phyloP scores from a whole-genome alignment of 2,888 invertebrate genomes.

The Parelbella ahira region DNA sequence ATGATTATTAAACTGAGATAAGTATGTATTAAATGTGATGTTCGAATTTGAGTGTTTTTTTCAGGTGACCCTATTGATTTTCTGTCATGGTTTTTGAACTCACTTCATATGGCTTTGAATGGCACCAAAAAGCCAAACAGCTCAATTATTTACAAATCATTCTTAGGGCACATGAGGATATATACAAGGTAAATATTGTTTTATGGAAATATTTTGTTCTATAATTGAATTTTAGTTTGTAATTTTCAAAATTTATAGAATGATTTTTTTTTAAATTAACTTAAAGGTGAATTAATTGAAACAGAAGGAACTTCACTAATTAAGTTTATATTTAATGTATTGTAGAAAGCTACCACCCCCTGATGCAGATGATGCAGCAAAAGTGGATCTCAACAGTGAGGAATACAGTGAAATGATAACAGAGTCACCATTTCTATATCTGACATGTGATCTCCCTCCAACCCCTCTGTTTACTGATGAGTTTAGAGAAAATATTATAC shows the following conservation, averaged over 20 bases:
- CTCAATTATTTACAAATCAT: constrained; percentile 96
- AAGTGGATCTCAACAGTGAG: constrained; percentile 88
- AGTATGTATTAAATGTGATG: no score
- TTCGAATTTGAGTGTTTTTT: no score
- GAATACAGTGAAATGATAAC: constrained; percentile 94
- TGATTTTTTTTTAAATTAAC: no score
- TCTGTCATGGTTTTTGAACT: constrained; percentile 98
- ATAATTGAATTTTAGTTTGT: no score
- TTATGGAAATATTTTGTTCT: no score
- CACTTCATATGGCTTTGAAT: constrained; percentile 95
- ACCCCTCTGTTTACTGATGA: constrained; percentile 99
- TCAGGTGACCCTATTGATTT: constrained; percentile 98
- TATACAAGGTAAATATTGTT: constrained; percentile 83
- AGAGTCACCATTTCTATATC: constrained; percentile 96
- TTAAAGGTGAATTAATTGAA: no score
- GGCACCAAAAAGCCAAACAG: constrained; percentile 93
- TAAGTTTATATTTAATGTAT: no score
- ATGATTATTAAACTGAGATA: no score
- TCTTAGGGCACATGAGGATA: constrained; percentile 94
- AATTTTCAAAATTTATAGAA: no score
- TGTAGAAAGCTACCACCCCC: constrained; percentile 94
- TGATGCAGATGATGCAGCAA: constrained; percentile 94
- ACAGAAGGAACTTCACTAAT: no score
- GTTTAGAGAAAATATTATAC: constrained; percentile 98
- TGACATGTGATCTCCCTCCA: constrained; percentile 98